phyloP scores from a whole-genome alignment of 1,140 invertebrate species.

The Heterodera schachtii region DNA sequence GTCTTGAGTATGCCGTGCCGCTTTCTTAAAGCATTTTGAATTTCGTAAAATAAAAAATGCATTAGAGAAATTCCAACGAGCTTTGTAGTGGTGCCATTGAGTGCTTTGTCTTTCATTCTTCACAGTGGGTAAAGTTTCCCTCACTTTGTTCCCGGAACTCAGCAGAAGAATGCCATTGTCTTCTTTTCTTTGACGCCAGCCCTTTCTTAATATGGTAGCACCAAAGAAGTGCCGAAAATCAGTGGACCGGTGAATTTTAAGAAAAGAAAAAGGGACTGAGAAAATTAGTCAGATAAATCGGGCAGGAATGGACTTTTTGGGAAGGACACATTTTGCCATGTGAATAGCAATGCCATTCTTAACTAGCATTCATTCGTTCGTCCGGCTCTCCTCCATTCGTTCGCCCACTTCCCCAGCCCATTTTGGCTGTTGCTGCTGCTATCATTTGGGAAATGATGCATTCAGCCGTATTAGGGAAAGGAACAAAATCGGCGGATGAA shows the following conservation, averaged over 20 bases:
- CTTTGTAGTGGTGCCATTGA: neutral
- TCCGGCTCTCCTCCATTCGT: too few relatives aligned
- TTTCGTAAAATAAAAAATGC: too few relatives aligned
- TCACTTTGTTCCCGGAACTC: too few relatives aligned
- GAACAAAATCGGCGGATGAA: constrained; percentile 1
- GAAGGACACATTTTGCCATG: neutral
- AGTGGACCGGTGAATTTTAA: neutral
- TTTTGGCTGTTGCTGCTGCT: neutral
- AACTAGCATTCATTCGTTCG: too few relatives aligned
- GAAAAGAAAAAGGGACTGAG: neutral
- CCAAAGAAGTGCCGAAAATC: neutral
- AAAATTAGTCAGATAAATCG: neutral
- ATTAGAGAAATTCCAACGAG: too few relatives aligned
- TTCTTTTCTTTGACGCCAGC: neutral
- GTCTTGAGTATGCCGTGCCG: too few relatives aligned
- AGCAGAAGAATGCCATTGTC: neutral
- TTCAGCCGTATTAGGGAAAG: constrained; percentile 10
- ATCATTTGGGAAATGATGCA: neutral
- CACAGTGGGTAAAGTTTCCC: neutral
- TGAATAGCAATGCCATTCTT: neutral
- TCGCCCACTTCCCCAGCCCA: too few relatives aligned
- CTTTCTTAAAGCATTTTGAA: too few relatives aligned
- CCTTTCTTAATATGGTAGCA: neutral
- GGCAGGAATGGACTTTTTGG: neutral
- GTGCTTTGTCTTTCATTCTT: neutral